phyloP scores from a whole-genome alignment of 2,888 invertebrate genomes.

The Chymomyza procnemis region DNA sequence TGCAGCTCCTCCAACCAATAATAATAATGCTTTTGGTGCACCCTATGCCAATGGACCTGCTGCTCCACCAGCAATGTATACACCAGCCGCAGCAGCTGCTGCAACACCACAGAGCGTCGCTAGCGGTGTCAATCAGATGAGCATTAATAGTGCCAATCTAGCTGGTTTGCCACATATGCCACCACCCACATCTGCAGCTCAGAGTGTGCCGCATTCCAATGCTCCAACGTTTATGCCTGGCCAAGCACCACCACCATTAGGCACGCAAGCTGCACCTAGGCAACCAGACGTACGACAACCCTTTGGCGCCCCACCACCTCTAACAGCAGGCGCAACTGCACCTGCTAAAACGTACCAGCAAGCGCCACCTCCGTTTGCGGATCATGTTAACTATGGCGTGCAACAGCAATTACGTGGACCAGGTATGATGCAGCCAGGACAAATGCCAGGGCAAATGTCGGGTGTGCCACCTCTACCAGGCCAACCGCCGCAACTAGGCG shows the following conservation, averaged over 20 bases:
- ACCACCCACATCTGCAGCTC: conserved; percentile 58
- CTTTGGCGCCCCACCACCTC: conserved; percentile 20
- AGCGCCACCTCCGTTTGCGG: conserved; percentile 1
- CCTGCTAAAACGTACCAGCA: not conserved
- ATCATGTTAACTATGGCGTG: conserved; percentile 18
- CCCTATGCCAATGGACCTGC: conserved; percentile 60
- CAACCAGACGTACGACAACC: conserved; percentile 22
- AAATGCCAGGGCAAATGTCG: not conserved
- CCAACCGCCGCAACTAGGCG: conserved; percentile 52
- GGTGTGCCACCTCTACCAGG: conserved; percentile 21
- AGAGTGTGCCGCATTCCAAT: conserved; percentile 3
- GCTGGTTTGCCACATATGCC: conserved; percentile 77
- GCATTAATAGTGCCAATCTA: conserved; percentile 69
- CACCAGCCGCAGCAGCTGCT: conserved; percentile 25
- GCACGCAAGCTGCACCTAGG: conserved; percentile 43
- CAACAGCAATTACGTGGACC: not conserved
- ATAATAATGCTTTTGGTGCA: conserved; percentile 43
- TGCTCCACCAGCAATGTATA: conserved; percentile 28
- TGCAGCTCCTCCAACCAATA: conserved; percentile 41
- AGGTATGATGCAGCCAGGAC: not conserved
- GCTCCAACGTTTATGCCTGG: conserved; percentile 40
- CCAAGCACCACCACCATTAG: conserved; percentile 29
- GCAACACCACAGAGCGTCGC: conserved; percentile 57
- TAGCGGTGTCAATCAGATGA: conserved; percentile 72
- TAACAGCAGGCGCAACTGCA: conserved; percentile 9